Evolutionary conservation across 2,113 vertebrate genomes (phyloP).

Genomic region (Orcinus orca): DNA sequence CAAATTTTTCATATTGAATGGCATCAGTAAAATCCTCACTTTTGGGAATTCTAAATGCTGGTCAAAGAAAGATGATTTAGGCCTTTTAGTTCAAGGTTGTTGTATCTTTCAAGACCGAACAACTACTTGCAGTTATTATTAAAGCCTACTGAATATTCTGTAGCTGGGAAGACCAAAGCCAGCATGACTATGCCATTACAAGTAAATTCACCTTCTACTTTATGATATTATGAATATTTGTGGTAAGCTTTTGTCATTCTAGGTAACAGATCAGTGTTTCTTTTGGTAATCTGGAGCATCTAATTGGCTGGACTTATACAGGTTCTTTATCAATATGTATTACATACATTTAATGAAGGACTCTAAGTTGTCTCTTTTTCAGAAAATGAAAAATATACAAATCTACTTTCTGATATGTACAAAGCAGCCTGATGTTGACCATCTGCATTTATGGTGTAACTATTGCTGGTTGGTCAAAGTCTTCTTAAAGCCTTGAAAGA

Average conservation of each 20-base stretch:
- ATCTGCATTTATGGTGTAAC: not conserved
- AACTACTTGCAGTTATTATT: not conserved
- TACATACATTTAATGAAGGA: not conserved
- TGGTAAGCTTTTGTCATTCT: not conserved
- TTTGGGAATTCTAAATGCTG: not conserved
- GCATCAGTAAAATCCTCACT: not conserved
- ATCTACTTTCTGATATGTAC: not conserved
- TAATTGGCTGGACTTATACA: not conserved
- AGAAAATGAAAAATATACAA: not conserved
- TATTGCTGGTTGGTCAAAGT: not conserved
- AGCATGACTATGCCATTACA: not conserved
- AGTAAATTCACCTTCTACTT: not conserved
- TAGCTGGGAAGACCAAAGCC: not conserved
- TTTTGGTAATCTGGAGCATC: not conserved
- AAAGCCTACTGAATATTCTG: not conserved
- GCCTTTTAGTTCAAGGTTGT: not conserved
- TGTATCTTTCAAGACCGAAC: not conserved
- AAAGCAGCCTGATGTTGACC: not conserved
- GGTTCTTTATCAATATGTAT: not conserved
- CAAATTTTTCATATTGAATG: not conserved
- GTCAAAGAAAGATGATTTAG: not conserved
- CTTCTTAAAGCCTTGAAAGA: not conserved
- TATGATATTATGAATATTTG: not conserved
- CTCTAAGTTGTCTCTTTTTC: not conserved
- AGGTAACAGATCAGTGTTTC: not conserved